Conservation (phyloP, 1,140 invertebrate genomes). For the Tetragonula clypearis region DNA sequence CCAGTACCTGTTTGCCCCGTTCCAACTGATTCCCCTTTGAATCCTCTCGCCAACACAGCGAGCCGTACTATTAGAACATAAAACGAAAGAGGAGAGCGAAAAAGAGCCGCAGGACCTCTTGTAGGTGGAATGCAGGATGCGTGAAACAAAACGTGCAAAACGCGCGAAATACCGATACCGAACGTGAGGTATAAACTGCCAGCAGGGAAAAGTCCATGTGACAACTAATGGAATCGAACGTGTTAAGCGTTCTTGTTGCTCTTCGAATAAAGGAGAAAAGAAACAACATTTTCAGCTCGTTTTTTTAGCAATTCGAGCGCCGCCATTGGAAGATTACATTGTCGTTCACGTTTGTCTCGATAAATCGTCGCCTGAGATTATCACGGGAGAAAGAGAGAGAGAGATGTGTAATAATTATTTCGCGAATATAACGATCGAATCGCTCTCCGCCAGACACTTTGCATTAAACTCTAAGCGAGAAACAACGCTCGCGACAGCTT, state of each 20-base stretch:
- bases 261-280: background rate
- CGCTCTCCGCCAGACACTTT: background rate
- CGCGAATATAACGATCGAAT: constrained; percentile 19
- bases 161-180: background rate
- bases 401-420: constrained; percentile 14
- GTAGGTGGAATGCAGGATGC: too few species aligned
- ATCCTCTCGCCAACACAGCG: background rate
- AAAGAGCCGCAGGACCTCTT: too few species aligned
- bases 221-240: background rate
- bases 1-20: background rate
- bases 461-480: constrained; percentile 10
- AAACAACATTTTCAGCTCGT: background rate
- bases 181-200: background rate
- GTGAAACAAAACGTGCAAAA: background rate
- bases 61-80: background rate
- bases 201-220: background rate
- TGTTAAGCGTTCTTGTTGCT: background rate
- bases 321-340: background rate
- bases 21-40: background rate
- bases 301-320: background rate
- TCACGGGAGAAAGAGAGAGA: background rate
- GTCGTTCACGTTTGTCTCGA: background rate
- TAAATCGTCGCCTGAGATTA: background rate
- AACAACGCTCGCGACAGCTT: constrained; percentile 4
- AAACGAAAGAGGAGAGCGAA: background rate